Conservation (phyloP, 2,113 vertebrate genomes). For the Hemibagrus wyckioides region DNA sequence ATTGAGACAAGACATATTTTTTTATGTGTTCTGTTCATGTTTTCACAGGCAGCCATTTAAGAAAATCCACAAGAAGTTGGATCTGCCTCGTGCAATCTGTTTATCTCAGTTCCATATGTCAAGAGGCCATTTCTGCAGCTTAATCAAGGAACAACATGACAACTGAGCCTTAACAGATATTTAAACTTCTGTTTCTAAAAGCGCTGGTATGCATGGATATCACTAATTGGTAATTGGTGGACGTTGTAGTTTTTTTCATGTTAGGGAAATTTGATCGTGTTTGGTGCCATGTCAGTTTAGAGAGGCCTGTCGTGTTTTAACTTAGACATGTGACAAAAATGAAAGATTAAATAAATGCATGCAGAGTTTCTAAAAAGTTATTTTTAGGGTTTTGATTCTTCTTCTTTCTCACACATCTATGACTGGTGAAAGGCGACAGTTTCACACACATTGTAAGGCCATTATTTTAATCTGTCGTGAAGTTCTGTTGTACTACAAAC, state of each 20-base stretch:
- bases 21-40: not conserved
- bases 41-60: conserved; percentile 18
- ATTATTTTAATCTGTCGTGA: not conserved
- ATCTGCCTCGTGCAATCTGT: not conserved
- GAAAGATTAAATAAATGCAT: not conserved
- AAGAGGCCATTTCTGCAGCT: conserved; percentile 10
- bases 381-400: not conserved
- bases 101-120: not conserved
- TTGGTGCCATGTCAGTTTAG: not conserved
- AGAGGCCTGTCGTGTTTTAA: not conserved
- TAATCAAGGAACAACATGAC: not conserved
- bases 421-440: not conserved
- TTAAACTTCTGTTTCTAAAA: conserved; percentile 10
- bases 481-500: conserved; percentile 8
- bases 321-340: not conserved
- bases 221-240: not conserved
- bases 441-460: not conserved
- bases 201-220: too few species aligned
- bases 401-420: not conserved
- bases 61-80: conserved; percentile 7
- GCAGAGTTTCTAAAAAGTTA: not conserved
- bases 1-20: not conserved
- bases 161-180: conserved; percentile 5
- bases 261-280: not conserved
- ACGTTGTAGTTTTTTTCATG: not conserved